Base-by-base conservation (phyloP, 2,888 invertebrate species). In the Agrotis ipsilon region DNA sequence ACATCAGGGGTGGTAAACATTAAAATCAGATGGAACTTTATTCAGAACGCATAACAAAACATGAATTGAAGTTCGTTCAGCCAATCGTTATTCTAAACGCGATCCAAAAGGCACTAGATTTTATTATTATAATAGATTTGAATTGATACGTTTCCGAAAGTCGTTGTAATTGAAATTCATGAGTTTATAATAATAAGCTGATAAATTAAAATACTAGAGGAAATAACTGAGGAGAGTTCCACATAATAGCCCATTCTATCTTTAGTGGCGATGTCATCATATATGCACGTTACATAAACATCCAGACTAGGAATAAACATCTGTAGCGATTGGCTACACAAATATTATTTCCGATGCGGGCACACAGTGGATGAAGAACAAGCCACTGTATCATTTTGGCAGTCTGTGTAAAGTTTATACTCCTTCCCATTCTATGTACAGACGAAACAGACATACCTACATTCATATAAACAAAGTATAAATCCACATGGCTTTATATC, bases 91-190 rank as follows among this genome's bases (percentile, higher is more conserved):
- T 85, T 83, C 88, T 90, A 89, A 90, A 88, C 88, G 90, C 88
- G 87, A 89, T 92, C 86, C 88, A 88, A 93, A 94, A 94, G 94
- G 94, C 94, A 94, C 94, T 94, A 92, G 89, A 76, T 85, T 79
- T 85, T 80, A 79, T 89, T 80, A 84, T 89, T 88, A 90, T 87
- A 88, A 90, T 88, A 87, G 83, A 81, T 87, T 87, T 91, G 83
- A 81, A 86, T 87, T 91, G 87, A 90, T 90, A 91, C 87, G 88
- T 89, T 88, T 88, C 80, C 68, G 54, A 86, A 85, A 87, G 80
- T 92, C 91, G 92, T 92, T 92, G 92, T 92, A 74, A 55, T 85
- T 72, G 51, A 70, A 67, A 70, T 82, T 75, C 62, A 67, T 73
- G 68, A 61, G 57, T 54, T 62, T 57, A 16, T 24, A 58, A 55